phyloP scores from a whole-genome alignment of 2,888 invertebrate genomes.

The Schizaphis graminum region DNA sequence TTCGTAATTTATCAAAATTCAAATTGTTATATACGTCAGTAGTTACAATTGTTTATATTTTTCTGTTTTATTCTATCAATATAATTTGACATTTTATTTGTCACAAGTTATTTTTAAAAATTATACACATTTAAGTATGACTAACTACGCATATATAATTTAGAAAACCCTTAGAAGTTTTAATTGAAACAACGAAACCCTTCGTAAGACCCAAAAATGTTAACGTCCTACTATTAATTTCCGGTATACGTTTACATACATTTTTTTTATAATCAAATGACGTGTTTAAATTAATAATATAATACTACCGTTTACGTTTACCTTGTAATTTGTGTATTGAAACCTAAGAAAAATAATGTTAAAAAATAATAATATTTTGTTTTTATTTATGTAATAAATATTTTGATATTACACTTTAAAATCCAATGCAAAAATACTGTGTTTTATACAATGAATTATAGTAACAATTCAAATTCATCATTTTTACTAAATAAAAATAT shows the following conservation, averaged over 20 bases:
- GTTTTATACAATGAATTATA: not conserved
- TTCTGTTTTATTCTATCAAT: not conserved
- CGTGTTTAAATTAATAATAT: not conserved
- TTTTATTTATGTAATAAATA: not conserved
- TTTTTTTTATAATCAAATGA: not conserved
- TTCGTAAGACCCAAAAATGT: not conserved
- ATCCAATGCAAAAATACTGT: not conserved
- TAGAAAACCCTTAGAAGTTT: conserved; percentile 51
- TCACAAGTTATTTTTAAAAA: not conserved
- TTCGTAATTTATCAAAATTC: not conserved
- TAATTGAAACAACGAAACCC: conserved; percentile 48
- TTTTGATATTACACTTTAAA: not conserved
- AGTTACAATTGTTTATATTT: not conserved
- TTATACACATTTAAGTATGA: not conserved
- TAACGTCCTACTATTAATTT: conserved; percentile 36
- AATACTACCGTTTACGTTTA: not conserved
- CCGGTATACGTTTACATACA: conserved; percentile 16
- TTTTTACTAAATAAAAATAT: not conserved
- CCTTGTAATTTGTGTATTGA: not conserved
- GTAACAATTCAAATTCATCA: not conserved
- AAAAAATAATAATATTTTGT: not conserved
- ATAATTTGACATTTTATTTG: not conserved
- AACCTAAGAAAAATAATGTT: not conserved
- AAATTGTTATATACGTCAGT: no score
- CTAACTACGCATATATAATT: not conserved